Evolutionary conservation across 1,140 invertebrate species (phyloP), one percentile per base, ranked within the genome.

Genomic region (Sesamia nonagrioides): DNA sequence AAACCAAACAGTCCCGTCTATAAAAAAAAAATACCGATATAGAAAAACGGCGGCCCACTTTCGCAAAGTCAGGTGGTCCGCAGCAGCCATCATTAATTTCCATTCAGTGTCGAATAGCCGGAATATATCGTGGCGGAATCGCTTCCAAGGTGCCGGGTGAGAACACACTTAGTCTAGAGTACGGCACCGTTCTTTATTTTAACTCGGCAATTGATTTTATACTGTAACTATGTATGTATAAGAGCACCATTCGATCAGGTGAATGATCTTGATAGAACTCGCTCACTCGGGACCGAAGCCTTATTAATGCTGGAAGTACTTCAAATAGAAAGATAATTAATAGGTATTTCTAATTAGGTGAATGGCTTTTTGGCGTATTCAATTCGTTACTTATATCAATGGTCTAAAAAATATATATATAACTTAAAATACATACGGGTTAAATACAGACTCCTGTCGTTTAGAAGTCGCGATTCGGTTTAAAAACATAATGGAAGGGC

Each of bases 21-120:
- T 80, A 79, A 79, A 83, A 75, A 81, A 77, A 71, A 66, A 77
- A 27, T 27, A 27, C 3, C 1, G 1, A 27, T 27, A 79, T 74
- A 77, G 77, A 50, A 81, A 83, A 83, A 83, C 79, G 81, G 73
- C 80, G 84, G 71, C 80, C 83, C 75, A 84, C 79, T 82, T 83
- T 79, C 76, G 73, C 82, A 72, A 84, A 88, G 87, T 88, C 88
- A 89, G 88, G 87, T 90, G 87, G 81, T 84, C 81, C 66, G 77
- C 71, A 78, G 84, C 83, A 77, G 82, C 87, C 80, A 85, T 88
- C 88, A 90, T 90, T 90, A 90, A 90, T 90, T 89, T 86, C 88
- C 84, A 89, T 90, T 89, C 84, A 89, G 81, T 79, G 84, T 79
- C 81, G 84, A 82, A 88, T 86, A 79, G 83, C 78, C 76, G 73